Conservation (phyloP, 2,113 vertebrate species). For the Poeciliopsis turrubarensis region DNA sequence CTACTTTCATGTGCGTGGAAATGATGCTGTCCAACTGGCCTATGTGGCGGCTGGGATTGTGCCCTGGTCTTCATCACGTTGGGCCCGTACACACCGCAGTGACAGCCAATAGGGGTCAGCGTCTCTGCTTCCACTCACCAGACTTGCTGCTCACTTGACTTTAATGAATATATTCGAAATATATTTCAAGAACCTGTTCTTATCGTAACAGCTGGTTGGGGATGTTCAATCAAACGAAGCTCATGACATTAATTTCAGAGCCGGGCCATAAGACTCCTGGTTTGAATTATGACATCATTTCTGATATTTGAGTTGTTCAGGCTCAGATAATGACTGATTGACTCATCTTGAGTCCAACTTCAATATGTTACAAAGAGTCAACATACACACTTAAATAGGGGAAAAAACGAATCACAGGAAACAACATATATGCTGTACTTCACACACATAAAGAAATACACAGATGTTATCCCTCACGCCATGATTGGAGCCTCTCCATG, state of each 20-base stretch:
- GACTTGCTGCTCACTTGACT: conserved; percentile 12
- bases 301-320: conserved; percentile 4
- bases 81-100: conserved; percentile 18
- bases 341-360: not conserved
- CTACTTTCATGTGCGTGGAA: conserved; percentile 45
- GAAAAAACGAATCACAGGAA: conserved; percentile 3
- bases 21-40: conserved; percentile 56
- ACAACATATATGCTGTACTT: conserved; percentile 19
- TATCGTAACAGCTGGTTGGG: not conserved
- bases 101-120: conserved; percentile 43
- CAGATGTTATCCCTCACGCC: conserved; percentile 61
- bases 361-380: conserved; percentile 16
- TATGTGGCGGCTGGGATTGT: conserved; percentile 3
- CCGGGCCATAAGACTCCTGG: not conserved
- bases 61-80: conserved; percentile 52
- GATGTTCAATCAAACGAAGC: conserved; percentile 1
- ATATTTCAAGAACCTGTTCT: conserved; percentile 27
- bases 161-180: conserved; percentile 17
- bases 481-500: conserved; percentile 34
- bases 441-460: conserved; percentile 34
- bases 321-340: conserved; percentile 15
- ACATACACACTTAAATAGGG: not conserved
- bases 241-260: conserved; percentile 12
- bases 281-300: not conserved
- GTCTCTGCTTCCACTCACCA: conserved; percentile 55